Evolutionary conservation across 1,140 invertebrate species (phyloP), one percentile per base, ranked within the genome.

Genomic region (Melanaphis sacchari): DNA sequence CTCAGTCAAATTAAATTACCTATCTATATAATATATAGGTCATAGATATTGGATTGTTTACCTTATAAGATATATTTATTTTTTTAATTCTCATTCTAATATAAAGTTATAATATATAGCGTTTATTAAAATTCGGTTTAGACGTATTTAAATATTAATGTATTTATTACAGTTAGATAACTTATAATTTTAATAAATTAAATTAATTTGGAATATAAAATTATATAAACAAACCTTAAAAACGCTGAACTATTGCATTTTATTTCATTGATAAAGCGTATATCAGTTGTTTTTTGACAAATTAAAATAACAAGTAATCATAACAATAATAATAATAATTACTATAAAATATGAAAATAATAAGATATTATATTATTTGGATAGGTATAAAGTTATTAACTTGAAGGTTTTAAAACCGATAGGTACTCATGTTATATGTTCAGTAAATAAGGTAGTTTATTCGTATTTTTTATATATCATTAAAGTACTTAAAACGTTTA

Each of bases 1-100:
- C 85, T 88, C 7, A 88, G 85, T 88, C 7, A 88, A 88, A 88
- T 88, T 88, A 88, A 88, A 49, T 46, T 36, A 36, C 22, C 1
- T 76, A n/a, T 5, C 1, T 76, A n/a, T 5, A 76, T 76, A 66
- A 66, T 66, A n/a, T 31, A 76, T 15, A 76, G 15, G 31, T 76
- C 31, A 76, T 21, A 76, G 31, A 88, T 36, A 88, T 36, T 11
- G 18, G 21, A 22, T 22, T 49, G 8, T 49, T 87, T 87, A 31
- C 84, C 15, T 43, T 46, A 41, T 15, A 31, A 43, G 24, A 46
- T 41, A 41, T 46, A 31, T 76, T 18, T 49, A n/a, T n/a, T 49
- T 76, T 76, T 76, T n/a, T 31, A 31, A n/a, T 76, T n/a, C 15
- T 76, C 1, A n/a, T 76, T 6, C n/a, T 66, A 15, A 15, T 36